These are phyloP conservation scores for Mareca penelope DNA, from an alignment of 2,797 vertebrate genomes.

Conservation along the genomic window DNA sequence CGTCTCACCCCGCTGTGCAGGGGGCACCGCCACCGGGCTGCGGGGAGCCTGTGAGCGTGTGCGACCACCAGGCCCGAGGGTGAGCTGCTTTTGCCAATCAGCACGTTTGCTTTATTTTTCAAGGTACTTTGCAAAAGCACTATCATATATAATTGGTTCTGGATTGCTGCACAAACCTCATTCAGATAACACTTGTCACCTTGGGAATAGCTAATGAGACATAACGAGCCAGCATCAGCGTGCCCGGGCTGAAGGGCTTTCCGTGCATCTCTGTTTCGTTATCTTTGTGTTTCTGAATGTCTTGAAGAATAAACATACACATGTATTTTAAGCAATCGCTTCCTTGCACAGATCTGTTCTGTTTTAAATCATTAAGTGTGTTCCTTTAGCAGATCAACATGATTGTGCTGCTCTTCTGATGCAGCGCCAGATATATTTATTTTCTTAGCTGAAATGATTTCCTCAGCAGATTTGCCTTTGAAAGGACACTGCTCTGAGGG, in stretches of 20 bases:
- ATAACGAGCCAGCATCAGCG: not conserved
- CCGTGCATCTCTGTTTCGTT: not conserved
- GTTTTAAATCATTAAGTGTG: slow-evolving; percentile 2
- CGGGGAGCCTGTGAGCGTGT: not conserved
- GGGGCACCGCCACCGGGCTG: not conserved
- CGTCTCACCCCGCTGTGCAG: rapidly evolving
- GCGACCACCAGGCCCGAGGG: not conserved
- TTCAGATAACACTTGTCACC: slow-evolving; percentile 10
- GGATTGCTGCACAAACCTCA: slow-evolving; percentile 37
- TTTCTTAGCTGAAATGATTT: slow-evolving; percentile 55
- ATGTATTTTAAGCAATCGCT: not conserved
- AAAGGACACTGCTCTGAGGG: not conserved
- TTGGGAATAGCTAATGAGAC: slow-evolving; percentile 17
- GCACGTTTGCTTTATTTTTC: slow-evolving; percentile 2
- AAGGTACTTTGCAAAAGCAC: not conserved
- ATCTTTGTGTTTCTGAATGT: slow-evolving; percentile 8
- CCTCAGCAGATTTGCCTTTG: slow-evolving; percentile 40
- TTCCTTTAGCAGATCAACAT: not conserved
- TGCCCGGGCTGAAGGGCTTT: not conserved
- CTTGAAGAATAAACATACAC: not conserved
- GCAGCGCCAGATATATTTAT: slow-evolving; percentile 28
- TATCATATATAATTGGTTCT: slow-evolving; percentile 47
- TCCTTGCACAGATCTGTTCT: slow-evolving; percentile 22
- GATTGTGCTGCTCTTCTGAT: slow-evolving; percentile 38
- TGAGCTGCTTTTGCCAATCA: not conserved